These are phyloP conservation scores for Entomobrya proxima DNA, from an alignment of 2,888 invertebrate genomes.

Conservation along the genomic window DNA sequence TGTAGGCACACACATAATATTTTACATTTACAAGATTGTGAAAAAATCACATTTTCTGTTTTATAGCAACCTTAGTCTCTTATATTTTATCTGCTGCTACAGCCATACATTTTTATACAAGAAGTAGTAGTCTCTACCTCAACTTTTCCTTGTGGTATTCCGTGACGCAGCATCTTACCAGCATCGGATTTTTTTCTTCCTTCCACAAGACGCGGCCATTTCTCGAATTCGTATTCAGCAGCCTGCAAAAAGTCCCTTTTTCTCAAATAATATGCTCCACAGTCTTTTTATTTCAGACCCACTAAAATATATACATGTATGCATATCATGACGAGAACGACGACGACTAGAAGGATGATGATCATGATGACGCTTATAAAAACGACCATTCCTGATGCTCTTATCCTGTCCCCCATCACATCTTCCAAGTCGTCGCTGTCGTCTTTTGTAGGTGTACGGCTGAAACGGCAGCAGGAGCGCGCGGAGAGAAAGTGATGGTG, in stretches of 20 bases:
- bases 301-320: constrained; percentile 11
- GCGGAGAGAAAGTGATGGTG: background rate
- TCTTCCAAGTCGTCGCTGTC: constrained; percentile 27
- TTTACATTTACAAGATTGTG: constrained; percentile 46
- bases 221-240: constrained; percentile 3
- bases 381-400: constrained; percentile 32
- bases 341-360: background rate
- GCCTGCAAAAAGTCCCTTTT: background rate
- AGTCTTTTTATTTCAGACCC: too few species aligned
- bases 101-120: too few species aligned
- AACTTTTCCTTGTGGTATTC: constrained; percentile 22
- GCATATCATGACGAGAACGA: background rate
- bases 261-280: constrained; percentile 8
- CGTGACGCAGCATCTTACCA: constrained; percentile 23
- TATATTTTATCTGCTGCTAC: too few species aligned
- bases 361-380: constrained; percentile 33
- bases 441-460: background rate
- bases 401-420: constrained; percentile 42
- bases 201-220: background rate
- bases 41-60: constrained; percentile 48
- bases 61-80: constrained; percentile 5
- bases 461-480: background rate
- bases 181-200: background rate
- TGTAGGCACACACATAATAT: background rate
- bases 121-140: too few species aligned